Percentiles rank a stretch among this genome's conserved stretches.
These are phyloP conservation scores for Anoplius nigerrimus DNA, from an alignment of 2,888 invertebrate species.

Conservation along the genomic window DNA sequence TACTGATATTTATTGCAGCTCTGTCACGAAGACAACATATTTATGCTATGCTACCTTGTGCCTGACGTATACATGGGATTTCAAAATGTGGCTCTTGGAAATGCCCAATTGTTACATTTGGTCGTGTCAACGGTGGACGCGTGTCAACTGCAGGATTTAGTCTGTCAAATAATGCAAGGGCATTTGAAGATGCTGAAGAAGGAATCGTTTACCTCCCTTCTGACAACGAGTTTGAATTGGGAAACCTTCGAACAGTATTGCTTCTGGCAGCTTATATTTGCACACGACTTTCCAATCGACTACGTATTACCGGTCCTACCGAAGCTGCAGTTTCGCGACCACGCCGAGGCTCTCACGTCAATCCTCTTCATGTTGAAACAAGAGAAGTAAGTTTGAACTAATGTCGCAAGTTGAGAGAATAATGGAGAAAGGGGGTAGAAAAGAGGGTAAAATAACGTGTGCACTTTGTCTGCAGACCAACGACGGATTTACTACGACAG, in stretches of 20 bases:
- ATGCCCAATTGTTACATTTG: constrained; percentile 90
- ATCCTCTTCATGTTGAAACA: constrained; percentile 93
- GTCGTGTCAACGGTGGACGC: constrained; percentile 95
- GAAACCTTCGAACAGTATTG: constrained; percentile 98
- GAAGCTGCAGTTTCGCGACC: constrained; percentile 87
- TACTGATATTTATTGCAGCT: constrained; percentile 75
- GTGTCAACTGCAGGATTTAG: constrained; percentile 90
- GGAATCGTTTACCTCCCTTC: constrained; percentile 84
- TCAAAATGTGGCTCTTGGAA: constrained; percentile 90
- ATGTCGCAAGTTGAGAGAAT: background rate
- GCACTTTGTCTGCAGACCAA: constrained; percentile 79
- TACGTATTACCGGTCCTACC: constrained; percentile 87
- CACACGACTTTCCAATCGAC: constrained; percentile 95
- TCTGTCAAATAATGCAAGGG: constrained; percentile 93
- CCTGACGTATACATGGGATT: constrained; percentile 95
- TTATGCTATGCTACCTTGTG: constrained; percentile 92
- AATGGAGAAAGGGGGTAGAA: background rate
- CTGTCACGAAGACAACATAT: constrained; percentile 92
- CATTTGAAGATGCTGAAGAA: constrained; percentile 88
- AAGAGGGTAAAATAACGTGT: background rate
- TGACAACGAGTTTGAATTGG: constrained; percentile 92
- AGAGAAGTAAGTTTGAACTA: constrained; percentile 80
- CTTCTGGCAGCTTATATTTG: constrained; percentile 96
- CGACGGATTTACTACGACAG: constrained; percentile 89
- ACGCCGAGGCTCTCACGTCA: constrained; percentile 94